Base-by-base conservation (phyloP, 2,797 vertebrate genomes). In the Peromyscus aztecus region DNA sequence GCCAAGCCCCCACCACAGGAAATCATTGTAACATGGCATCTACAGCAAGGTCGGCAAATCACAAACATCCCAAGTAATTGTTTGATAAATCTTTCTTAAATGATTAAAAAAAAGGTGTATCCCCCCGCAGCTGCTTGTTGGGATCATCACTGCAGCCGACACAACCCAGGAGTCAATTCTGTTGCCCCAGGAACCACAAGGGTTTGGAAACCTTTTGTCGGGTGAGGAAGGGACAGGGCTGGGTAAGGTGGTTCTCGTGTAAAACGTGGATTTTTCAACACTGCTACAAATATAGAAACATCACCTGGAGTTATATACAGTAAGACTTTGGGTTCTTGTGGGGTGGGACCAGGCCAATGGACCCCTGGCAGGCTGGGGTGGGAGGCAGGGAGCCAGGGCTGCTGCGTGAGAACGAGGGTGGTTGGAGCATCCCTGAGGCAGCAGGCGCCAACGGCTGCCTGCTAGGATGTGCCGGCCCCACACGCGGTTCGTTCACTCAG, bases 21-120 rank as follows among this genome's bases (percentile, higher is more conserved):
- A 99, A 99, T 99, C 99, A 99, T 99, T 99, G 99, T 99, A 99
- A 99, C 99, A 99, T 99, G 99, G 99, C 99, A 99, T 99, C 99
- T 99, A 99, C 98, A 98, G 99, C 99, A 99, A 99, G 99, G 99
- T 99, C 99, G 98, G 99, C 99, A 99, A 97, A 99, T 99, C 99
- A 99, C 99, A 99, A 99, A 99, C 98, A 99, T 99, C 99, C 99
- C 99, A 99, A 99, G 99, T 99, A 99, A 99, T 99, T 98, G 98
- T 95, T 97, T 84, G 94, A 97, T 98, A 97, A 97, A 98, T 98
- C 98, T 97, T 97, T 96, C 97, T 98, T 98, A 98, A 97, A 97
- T 94, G 90, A 94, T 97, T 94, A 27, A 85, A 85, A 85, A 81
- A 61, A 82, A 84, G 55, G 96, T 97, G 13, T 96, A 92, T 96